phyloP scores from a whole-genome alignment of 2,797 vertebrate genomes.

The Mormyrops boulengeri region DNA sequence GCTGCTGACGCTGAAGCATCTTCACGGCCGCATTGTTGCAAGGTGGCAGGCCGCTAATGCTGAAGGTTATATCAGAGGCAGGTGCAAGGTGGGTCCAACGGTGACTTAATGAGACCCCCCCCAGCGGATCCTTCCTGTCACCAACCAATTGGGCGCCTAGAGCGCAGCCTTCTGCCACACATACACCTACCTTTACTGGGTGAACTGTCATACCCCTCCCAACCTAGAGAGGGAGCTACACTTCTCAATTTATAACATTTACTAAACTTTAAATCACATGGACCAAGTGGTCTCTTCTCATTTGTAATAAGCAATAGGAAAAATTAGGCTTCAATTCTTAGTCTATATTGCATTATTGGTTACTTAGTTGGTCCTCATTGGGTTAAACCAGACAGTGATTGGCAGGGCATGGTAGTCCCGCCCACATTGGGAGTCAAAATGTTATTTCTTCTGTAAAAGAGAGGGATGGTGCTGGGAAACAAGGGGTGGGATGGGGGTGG shows the following conservation, averaged over 20 bases:
- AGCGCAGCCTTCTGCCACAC: not conserved
- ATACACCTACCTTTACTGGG: not conserved
- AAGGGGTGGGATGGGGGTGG: not conserved
- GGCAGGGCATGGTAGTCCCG: not conserved
- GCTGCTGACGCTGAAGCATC: constrained; percentile 26
- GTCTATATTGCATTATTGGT: not conserved
- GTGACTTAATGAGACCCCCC: not conserved
- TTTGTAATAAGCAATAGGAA: not conserved
- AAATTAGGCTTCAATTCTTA: not conserved
- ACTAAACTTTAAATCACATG: not conserved
- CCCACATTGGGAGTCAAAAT: not conserved
- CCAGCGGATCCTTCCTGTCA: not conserved
- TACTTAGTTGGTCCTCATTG: not conserved
- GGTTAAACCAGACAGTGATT: not conserved
- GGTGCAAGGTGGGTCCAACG: not conserved
- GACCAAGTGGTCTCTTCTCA: not conserved
- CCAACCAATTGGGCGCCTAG: not conserved
- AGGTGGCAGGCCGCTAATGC: not conserved
- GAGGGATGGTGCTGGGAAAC: not conserved
- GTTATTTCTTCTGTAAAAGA: not conserved
- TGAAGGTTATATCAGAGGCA: not conserved
- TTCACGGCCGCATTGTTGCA: not conserved
- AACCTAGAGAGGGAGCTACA: not conserved
- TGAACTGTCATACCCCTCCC: not conserved
- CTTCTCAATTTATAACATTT: not conserved